These are phyloP conservation scores for Drosophila navojoa DNA, from an alignment of 1,140 invertebrate species.

Conservation along the genomic window DNA sequence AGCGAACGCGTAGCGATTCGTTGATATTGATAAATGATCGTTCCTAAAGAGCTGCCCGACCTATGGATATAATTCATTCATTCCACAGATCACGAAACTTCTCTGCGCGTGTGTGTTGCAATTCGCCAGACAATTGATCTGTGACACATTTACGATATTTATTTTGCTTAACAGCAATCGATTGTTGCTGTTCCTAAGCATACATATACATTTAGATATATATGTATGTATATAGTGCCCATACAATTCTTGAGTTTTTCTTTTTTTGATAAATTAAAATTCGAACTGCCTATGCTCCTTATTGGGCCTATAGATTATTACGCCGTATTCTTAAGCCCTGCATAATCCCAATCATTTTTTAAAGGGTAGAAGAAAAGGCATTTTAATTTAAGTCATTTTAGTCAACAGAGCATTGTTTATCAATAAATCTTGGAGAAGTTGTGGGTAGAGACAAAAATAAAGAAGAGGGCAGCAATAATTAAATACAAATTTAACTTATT, in stretches of 20 bases:
- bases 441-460: too few relatives aligned
- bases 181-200: neutral
- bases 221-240: slow-evolving; percentile 8
- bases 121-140: slow-evolving; percentile 45
- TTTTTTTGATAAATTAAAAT: neutral
- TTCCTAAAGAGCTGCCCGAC: slow-evolving; percentile 35
- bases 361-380: too few relatives aligned
- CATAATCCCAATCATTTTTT: neutral
- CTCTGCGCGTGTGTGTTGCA: slow-evolving; percentile 23
- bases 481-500: too few relatives aligned
- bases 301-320: neutral
- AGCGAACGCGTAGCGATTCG: slow-evolving; percentile 24
- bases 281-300: neutral
- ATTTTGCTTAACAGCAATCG: neutral
- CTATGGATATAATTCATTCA: slow-evolving; percentile 18
- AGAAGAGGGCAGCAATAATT: too few relatives aligned
- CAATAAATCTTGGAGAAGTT: too few relatives aligned
- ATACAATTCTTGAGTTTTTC: neutral
- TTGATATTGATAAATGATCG: slow-evolving; percentile 77
- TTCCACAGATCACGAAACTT: slow-evolving; percentile 5
- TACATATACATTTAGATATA: neutral
- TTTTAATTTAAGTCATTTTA: too few relatives aligned
- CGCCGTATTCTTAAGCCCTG: neutral
- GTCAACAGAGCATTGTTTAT: too few relatives aligned
- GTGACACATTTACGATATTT: slow-evolving; percentile 43